phyloP scores from a whole-genome alignment of 2,797 vertebrate species.

The Sciurus vulgaris region DNA sequence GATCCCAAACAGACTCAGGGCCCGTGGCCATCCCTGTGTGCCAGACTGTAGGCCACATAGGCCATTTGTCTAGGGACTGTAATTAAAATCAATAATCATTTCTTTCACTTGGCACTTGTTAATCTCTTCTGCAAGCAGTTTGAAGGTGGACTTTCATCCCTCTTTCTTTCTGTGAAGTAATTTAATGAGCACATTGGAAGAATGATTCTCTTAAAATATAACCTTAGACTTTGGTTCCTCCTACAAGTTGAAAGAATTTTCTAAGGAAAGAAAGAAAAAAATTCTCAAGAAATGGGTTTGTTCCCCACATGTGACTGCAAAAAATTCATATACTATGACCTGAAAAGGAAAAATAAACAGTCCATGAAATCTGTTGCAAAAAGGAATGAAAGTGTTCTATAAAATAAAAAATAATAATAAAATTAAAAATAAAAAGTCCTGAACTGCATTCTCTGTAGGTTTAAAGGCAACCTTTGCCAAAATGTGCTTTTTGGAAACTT shows the following conservation, averaged over 20 bases:
- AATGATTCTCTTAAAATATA: constrained; percentile 81
- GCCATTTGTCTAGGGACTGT: constrained; percentile 49
- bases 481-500: constrained; percentile 82
- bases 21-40: background rate
- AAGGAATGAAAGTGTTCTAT: constrained; percentile 85
- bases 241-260: constrained; percentile 79
- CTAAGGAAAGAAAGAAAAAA: constrained; percentile 65
- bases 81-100: constrained; percentile 67
- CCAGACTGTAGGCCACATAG: background rate
- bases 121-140: constrained; percentile 69
- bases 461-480: constrained; percentile 80
- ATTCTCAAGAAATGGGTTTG: constrained; percentile 74
- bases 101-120: constrained; percentile 59
- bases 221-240: constrained; percentile 80
- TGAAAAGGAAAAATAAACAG: constrained; percentile 85
- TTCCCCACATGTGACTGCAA: constrained; percentile 80
- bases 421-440: constrained; percentile 63
- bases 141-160: constrained; percentile 66
- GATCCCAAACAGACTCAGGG: background rate
- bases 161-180: constrained; percentile 69
- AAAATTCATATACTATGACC: constrained; percentile 83
- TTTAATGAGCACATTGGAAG: constrained; percentile 76
- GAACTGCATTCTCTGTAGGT: constrained; percentile 81
- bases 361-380: constrained; percentile 79
- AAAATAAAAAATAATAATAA: constrained; percentile 80